Conservation (phyloP, 2,797 vertebrate species). For the Rhinoraja longicauda region DNA sequence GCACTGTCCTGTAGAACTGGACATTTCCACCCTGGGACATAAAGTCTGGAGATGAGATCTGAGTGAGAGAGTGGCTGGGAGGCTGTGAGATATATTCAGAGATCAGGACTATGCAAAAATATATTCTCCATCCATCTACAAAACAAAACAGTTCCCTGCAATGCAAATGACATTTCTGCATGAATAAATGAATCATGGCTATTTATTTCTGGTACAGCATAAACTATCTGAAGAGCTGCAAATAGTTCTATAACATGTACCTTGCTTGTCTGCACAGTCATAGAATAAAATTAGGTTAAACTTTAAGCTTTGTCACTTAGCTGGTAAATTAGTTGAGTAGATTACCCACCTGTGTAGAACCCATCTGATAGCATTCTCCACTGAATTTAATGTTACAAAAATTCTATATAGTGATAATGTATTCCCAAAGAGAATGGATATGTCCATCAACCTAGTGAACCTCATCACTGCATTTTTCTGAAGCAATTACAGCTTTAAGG, state of each 20-base stretch:
- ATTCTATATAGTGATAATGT: too few species aligned
- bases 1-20: too few species aligned
- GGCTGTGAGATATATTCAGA: not conserved
- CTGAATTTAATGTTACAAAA: not conserved
- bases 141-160: not conserved
- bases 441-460: too few species aligned
- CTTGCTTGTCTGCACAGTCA: not conserved
- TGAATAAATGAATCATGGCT: not conserved
- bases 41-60: too few species aligned
- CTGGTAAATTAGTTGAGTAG: not conserved
- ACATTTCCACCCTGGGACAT: too few species aligned
- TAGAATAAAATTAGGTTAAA: not conserved
- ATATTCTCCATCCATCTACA: not conserved
- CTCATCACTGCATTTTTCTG: too few species aligned
- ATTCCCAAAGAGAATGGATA: too few species aligned
- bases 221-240: not conserved
- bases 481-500: too few species aligned
- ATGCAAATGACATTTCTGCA: not conserved
- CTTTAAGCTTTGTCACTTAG: not conserved
- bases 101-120: not conserved
- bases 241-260: not conserved
- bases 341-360: not conserved
- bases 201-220: not conserved
- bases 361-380: not conserved
- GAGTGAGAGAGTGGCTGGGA: not conserved